Evolutionary conservation across 1,140 invertebrate species (phyloP), one percentile per base, ranked within the genome.

Genomic region (Penaeus chinensis): DNA sequence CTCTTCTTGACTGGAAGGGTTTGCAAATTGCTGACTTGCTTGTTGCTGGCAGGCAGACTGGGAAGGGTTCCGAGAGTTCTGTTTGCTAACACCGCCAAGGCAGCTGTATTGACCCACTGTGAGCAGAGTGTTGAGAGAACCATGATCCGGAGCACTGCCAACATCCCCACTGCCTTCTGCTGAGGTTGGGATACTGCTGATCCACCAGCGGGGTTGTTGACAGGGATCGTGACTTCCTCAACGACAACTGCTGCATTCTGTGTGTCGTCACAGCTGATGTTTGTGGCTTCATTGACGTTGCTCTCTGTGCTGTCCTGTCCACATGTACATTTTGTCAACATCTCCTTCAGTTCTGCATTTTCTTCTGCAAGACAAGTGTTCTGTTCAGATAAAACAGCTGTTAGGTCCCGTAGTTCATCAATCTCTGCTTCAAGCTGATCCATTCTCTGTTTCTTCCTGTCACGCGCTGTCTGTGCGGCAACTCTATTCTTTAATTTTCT

Each of bases 381-480:
- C 65, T 90, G 54, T n/a, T 82, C 79, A 32, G 60, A 78, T n/a
- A 90, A 69, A 7, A 81, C 37, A 77, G 80, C 24, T 32, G 54
- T 82, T 5, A 87, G 74, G 18, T 82, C 60, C 66, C 78, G 76
- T 32, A 90, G 74, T 54, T 86, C 76, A n/a, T 80, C 97, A 94
- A 66, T 94, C 94, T 20, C 93, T 61, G 24, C 92, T 93, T 99
- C 97, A 92, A 99, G 94, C 90, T 97, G 96, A 87, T 96, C 95
- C 94, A 99, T 95, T 91, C 95, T 95, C 0, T 96, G 96, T 92
- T 99, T 99, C 91, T 99, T 99, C n/a, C 97, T 94, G 92, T 99
- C 98, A 81, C 98, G 94, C 0, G 98, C 99, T 66, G 96, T 98
- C 92, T 99, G 98, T n/a, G 98, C 98, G 63, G 98, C 98, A 22